Evolutionary conservation across 2,888 invertebrate genomes (phyloP).

Genomic region (Polyommatus iphigenia): DNA sequence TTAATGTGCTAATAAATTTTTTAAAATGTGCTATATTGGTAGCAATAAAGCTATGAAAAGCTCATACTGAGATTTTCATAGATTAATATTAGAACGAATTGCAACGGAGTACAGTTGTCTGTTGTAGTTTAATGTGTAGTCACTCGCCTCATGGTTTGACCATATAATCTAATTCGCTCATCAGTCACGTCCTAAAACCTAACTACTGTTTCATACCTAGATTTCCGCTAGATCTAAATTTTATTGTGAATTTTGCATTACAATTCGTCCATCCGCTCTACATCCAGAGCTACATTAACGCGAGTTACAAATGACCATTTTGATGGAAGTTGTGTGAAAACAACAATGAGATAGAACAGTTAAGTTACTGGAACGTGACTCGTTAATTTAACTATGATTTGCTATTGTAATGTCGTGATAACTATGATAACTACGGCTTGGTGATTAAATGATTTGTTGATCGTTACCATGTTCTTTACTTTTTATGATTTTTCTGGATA

Average conservation of each 20-base stretch:
- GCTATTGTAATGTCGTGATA: conserved; percentile 25
- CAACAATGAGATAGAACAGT: conserved; percentile 39
- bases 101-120: no score
- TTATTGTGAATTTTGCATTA: neutral
- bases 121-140: no score
- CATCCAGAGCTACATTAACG: neutral
- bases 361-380: conserved; percentile 41
- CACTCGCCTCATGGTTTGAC: no score
- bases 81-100: no score
- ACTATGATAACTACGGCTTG: neutral
- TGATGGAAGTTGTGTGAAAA: conserved; percentile 25
- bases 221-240: neutral
- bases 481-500: neutral
- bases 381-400: conserved; percentile 38
- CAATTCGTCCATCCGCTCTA: neutral
- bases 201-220: neutral
- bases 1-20: no score
- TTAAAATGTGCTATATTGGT: no score
- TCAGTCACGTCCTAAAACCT: neutral
- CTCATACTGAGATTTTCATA: no score
- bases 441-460: neutral
- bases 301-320: conserved; percentile 27
- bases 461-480: neutral
- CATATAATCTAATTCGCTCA: neutral
- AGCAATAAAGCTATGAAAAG: no score